Conservation (phyloP, 2,113 vertebrate genomes). For the Syngnathus floridae region DNA sequence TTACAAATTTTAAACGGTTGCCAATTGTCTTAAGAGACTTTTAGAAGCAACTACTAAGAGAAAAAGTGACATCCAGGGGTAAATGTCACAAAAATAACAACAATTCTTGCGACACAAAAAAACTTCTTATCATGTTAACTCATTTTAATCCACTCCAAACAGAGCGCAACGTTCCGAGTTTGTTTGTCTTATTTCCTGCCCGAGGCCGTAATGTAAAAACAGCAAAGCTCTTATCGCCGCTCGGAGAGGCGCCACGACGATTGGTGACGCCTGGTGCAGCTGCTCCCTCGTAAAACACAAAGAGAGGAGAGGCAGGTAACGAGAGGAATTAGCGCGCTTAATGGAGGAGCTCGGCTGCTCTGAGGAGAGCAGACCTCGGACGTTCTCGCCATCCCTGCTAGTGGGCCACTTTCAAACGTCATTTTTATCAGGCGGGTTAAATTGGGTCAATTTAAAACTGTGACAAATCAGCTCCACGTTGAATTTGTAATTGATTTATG, state of each 20-base stretch:
- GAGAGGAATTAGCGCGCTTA: constrained; percentile 50
- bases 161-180: constrained; percentile 30
- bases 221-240: constrained; percentile 10
- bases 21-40: background rate
- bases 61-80: too few species aligned
- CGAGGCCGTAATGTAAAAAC: constrained; percentile 29
- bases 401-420: constrained; percentile 12
- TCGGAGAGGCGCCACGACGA: background rate
- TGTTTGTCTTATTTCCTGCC: constrained; percentile 24
- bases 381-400: constrained; percentile 14
- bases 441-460: constrained; percentile 9
- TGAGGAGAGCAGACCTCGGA: constrained; percentile 25
- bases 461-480: background rate
- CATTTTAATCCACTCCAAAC: constrained; percentile 35
- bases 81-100: too few species aligned
- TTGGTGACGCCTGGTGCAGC: background rate
- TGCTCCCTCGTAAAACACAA: background rate
- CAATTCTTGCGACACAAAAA: background rate
- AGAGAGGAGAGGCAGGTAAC: constrained; percentile 36
- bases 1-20: background rate
- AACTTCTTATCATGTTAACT: constrained; percentile 23
- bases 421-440: constrained; percentile 29
- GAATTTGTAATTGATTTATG: background rate
- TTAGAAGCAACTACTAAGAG: too few species aligned
- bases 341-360: constrained; percentile 40